phyloP scores from a whole-genome alignment of 2,888 invertebrate genomes.

The Laspeyria flexula region DNA sequence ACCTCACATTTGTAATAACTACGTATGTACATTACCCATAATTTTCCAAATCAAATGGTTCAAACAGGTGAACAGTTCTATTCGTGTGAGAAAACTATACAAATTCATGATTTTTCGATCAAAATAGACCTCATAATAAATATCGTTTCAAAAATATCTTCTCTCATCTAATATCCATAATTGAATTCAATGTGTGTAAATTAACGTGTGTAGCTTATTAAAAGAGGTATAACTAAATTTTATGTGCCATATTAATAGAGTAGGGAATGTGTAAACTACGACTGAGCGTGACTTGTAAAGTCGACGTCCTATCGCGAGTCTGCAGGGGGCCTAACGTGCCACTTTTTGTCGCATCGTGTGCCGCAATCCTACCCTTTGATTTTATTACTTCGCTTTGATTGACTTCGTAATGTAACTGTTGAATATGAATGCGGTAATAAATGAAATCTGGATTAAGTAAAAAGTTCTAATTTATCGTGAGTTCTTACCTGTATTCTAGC shows the following conservation, averaged over 20 bases:
- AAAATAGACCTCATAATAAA: neutral
- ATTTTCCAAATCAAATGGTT: neutral
- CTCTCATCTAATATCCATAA: conserved; percentile 28
- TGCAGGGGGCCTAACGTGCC: conserved; percentile 60
- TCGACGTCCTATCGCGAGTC: conserved; percentile 54
- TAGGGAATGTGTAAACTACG: conserved; percentile 49
- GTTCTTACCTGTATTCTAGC: conserved; percentile 95
- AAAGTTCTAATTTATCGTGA: conserved; percentile 15
- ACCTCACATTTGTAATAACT: too few relatives aligned
- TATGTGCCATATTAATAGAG: conserved; percentile 46
- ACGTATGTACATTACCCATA: neutral
- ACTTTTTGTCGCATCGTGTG: conserved; percentile 61
- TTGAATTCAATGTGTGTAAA: conserved; percentile 37
- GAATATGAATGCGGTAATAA: conserved; percentile 26
- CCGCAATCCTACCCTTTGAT: conserved; percentile 24
- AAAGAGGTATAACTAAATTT: conserved; percentile 40
- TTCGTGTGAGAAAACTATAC: too few relatives aligned
- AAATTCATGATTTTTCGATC: neutral
- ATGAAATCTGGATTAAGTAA: neutral
- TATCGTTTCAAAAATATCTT: conserved; percentile 10
- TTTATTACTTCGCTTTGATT: conserved; percentile 44
- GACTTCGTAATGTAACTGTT: conserved; percentile 34
- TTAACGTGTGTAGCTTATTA: conserved; percentile 33
- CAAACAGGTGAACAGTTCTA: neutral
- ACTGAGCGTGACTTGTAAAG: conserved; percentile 36